Conservation (phyloP, 2,888 invertebrate species). For the Linnaemya tessellans region DNA sequence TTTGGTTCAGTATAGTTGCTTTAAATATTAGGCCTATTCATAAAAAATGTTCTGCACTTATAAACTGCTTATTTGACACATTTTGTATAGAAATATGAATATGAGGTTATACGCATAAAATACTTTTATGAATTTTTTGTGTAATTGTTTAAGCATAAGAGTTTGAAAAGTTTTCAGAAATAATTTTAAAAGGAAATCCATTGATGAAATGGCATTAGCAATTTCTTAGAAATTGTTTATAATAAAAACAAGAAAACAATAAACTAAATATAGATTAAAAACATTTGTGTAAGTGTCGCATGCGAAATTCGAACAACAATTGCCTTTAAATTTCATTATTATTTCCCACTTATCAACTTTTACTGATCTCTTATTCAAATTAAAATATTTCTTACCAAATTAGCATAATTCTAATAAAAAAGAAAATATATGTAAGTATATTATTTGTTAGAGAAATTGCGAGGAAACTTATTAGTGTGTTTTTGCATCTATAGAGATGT, state of each 20-base stretch:
- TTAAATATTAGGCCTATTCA: too few relatives aligned
- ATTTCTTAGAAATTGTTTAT: background rate
- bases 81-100: too few relatives aligned
- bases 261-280: background rate
- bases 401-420: slow-evolving; percentile 9
- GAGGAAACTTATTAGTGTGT: slow-evolving; percentile 5
- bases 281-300: background rate
- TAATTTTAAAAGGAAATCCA: too few relatives aligned
- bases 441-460: background rate
- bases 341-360: slow-evolving; percentile 18
- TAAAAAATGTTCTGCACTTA: too few relatives aligned
- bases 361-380: slow-evolving; percentile 2
- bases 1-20: too few relatives aligned
- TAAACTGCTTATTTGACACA: too few relatives aligned
- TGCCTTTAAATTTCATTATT: slow-evolving; percentile 6
- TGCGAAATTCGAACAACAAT: slow-evolving; percentile 1
- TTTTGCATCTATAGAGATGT: slow-evolving; percentile 54
- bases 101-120: too few relatives aligned
- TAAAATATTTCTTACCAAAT: slow-evolving; percentile 22
- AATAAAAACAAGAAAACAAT: background rate
- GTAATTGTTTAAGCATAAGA: too few relatives aligned
- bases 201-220: too few relatives aligned
- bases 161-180: too few relatives aligned
- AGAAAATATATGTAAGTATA: background rate
- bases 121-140: too few relatives aligned